Conservation (phyloP, 2,888 invertebrate genomes). For the Leptopilina myrica region DNA sequence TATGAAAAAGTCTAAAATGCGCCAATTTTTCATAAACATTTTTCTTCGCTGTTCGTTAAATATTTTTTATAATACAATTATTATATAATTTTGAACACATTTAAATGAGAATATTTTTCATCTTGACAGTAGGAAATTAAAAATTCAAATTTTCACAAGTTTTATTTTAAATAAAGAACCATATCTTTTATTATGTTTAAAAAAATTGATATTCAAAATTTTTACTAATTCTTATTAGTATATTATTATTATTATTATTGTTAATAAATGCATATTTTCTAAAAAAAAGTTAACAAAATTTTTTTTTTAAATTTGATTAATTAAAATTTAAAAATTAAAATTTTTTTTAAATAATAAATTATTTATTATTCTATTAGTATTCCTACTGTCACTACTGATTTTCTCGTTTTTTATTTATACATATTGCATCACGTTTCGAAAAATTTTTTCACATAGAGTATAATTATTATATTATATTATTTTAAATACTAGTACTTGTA, state of each 20-base stretch:
- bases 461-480: not conserved
- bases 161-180: not conserved
- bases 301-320: too few relatives aligned
- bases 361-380: not conserved
- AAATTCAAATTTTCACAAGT: not conserved
- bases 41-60: slow-evolving; percentile 50
- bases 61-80: slow-evolving; percentile 42
- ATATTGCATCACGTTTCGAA: not conserved
- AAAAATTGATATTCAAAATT: too few relatives aligned
- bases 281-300: too few relatives aligned
- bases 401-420: not conserved
- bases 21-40: slow-evolving; percentile 50
- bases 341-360: too few relatives aligned
- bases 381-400: not conserved
- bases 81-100: not conserved
- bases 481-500: slow-evolving; percentile 3
- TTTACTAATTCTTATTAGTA: too few relatives aligned
- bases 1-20: slow-evolving; percentile 3
- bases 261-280: too few relatives aligned
- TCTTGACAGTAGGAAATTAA: not conserved
- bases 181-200: too few relatives aligned
- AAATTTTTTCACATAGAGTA: not conserved
- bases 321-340: too few relatives aligned
- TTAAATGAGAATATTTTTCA: not conserved
- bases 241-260: too few relatives aligned